Percentiles rank a stretch among this genome's conserved stretches.
These are phyloP conservation scores for Scaptomyza reducta DNA, from an alignment of 2,888 invertebrate species.

Conservation along the genomic window DNA sequence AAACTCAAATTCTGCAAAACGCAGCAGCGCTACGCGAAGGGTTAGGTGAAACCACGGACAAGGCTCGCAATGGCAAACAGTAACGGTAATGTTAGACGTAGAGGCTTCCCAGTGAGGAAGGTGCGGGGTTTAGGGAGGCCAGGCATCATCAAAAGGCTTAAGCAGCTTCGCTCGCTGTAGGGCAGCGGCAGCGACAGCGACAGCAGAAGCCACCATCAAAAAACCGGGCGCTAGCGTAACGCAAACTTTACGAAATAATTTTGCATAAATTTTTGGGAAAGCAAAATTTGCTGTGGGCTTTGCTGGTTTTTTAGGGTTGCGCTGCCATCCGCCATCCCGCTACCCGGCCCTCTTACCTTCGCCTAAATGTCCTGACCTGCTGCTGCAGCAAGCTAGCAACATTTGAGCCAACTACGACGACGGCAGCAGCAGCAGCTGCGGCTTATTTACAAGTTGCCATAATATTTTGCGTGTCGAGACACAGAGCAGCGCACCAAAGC, in stretches of 20 bases:
- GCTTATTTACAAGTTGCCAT: conserved; percentile 80
- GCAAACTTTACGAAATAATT: conserved; percentile 80
- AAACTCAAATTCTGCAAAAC: conserved; percentile 54
- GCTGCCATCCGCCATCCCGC: not conserved
- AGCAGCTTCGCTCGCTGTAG: conserved; percentile 59
- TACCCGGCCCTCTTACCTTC: conserved; percentile 19
- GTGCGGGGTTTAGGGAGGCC: not conserved
- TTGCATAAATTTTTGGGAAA: conserved; percentile 78
- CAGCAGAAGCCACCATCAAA: conserved; percentile 35
- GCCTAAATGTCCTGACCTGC: conserved; percentile 42
- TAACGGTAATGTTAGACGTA: not conserved
- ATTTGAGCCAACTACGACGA: conserved; percentile 32
- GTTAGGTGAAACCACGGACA: conserved; percentile 1
- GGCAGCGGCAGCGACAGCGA: conserved; percentile 4
- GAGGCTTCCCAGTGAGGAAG: not conserved
- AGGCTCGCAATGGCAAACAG: conserved; percentile 9
- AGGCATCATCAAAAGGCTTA: conserved; percentile 78
- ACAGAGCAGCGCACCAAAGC: conserved; percentile 42
- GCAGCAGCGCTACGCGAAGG: not conserved
- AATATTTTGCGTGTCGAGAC: conserved; percentile 75
- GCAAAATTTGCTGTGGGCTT: conserved; percentile 75
- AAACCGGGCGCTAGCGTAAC: conserved; percentile 63
- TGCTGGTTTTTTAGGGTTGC: conserved; percentile 45
- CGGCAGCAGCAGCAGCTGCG: conserved; percentile 65
- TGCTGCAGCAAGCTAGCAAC: conserved; percentile 18